Evolutionary conservation across 2,797 vertebrate genomes (phyloP).

Genomic region (Heterohyrax brucei): DNA sequence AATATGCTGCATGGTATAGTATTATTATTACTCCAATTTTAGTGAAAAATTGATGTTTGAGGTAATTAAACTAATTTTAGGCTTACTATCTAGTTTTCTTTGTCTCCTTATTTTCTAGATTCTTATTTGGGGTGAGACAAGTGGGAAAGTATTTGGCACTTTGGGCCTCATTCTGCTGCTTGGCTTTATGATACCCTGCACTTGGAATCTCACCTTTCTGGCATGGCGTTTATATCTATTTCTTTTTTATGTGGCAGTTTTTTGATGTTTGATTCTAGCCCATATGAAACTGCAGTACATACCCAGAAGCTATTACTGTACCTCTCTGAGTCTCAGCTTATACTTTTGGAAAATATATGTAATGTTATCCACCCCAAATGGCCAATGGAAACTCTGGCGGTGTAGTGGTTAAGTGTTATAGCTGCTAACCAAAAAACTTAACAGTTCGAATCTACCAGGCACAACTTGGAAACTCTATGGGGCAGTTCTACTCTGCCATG

Average conservation of each 20-base stretch:
- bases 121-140: neutral
- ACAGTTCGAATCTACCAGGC: too few species aligned
- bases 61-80: neutral
- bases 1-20: neutral
- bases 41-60: conserved; percentile 1
- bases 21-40: neutral
- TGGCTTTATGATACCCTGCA: neutral
- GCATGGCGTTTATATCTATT: neutral
- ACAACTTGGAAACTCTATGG: too few species aligned
- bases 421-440: too few species aligned
- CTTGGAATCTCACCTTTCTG: conserved; percentile 4
- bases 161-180: neutral
- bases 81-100: neutral
- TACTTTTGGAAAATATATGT: conserved; percentile 26
- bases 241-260: neutral
- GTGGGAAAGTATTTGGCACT: neutral
- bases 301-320: neutral
- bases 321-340: conserved; percentile 18
- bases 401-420: too few species aligned
- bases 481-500: too few species aligned
- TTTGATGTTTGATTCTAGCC: neutral
- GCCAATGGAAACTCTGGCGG: neutral
- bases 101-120: conserved; percentile 27
- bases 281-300: neutral
- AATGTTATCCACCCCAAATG: neutral